These are phyloP conservation scores for Cabera pusaria DNA, from an alignment of 2,888 invertebrate genomes.

Conservation along the genomic window DNA sequence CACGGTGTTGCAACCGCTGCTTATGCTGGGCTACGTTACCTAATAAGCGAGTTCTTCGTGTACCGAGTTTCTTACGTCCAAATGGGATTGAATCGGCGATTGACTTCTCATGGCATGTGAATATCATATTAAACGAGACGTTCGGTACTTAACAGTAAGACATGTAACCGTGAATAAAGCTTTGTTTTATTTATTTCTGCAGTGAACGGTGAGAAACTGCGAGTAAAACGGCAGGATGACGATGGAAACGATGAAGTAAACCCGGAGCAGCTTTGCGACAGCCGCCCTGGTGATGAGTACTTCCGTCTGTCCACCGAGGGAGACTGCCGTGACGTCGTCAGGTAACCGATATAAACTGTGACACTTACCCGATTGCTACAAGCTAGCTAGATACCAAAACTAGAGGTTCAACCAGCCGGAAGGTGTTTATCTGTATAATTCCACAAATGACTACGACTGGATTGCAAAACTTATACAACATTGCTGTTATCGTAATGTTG, in stretches of 20 bases:
- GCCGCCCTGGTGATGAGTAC: slow-evolving; percentile 95
- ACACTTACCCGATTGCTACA: slow-evolving; percentile 20
- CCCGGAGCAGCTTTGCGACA: slow-evolving; percentile 93
- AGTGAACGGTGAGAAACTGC: slow-evolving; percentile 66
- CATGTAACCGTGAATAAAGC: slow-evolving; percentile 7
- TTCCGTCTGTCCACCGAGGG: slow-evolving; percentile 92
- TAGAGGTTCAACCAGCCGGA: no score
- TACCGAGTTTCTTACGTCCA: slow-evolving; percentile 28
- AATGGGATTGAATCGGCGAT: slow-evolving; percentile 23
- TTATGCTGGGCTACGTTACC: slow-evolving; percentile 71
- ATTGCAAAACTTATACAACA: slow-evolving; percentile 36
- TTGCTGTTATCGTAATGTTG: slow-evolving; percentile 39
- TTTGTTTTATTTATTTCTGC: slow-evolving; percentile 38
- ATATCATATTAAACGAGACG: slow-evolving; percentile 18
- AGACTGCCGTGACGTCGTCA: slow-evolving; percentile 96
- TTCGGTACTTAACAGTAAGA: slow-evolving; percentile 12
- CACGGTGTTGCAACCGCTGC: slow-evolving; percentile 67
- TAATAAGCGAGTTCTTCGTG: slow-evolving; percentile 54
- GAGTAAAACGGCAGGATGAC: slow-evolving; percentile 87
- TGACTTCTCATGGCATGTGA: slow-evolving; percentile 26
- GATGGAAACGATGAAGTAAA: slow-evolving; percentile 85
- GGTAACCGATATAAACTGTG: slow-evolving; percentile 88
- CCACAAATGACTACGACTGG: slow-evolving; percentile 26
- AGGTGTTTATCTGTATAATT: slow-evolving; percentile 19
- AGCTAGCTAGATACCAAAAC: no score